These are phyloP conservation scores for Whitmania pigra DNA, from an alignment of 1,140 invertebrate species.

Conservation along the genomic window DNA sequence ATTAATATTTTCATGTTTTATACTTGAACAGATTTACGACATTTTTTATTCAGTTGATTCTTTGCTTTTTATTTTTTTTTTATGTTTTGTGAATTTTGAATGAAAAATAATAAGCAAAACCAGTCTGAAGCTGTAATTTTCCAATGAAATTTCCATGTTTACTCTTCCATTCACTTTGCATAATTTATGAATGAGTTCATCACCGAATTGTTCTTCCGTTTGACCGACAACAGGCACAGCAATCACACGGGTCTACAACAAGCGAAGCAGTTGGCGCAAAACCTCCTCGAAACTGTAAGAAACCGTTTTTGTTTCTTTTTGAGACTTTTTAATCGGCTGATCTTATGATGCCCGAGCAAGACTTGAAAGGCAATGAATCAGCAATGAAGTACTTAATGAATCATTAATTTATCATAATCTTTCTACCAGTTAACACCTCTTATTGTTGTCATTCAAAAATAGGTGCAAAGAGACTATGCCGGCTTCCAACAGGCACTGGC, in stretches of 20 bases:
- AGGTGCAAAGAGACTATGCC: slow-evolving; percentile 56
- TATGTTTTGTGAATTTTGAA: not conserved
- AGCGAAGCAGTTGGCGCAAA: slow-evolving; percentile 59
- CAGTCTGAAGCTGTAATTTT: not conserved
- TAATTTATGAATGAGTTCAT: too few relatives aligned
- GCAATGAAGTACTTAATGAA: too few relatives aligned
- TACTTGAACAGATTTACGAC: too few relatives aligned
- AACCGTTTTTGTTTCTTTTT: slow-evolving; percentile 6
- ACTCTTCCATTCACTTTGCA: not conserved
- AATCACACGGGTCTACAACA: slow-evolving; percentile 56
- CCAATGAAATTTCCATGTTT: not conserved
- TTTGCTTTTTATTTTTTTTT: not conserved
- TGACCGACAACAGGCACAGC: slow-evolving; percentile 47
- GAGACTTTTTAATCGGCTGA: too few relatives aligned
- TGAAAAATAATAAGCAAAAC: not conserved
- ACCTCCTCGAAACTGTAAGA: slow-evolving; percentile 63
- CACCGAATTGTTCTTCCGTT: not conserved
- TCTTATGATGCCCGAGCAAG: too few relatives aligned
- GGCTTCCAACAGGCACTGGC: slow-evolving; percentile 48
- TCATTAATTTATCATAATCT: slow-evolving; percentile 6
- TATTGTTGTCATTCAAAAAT: slow-evolving; percentile 25
- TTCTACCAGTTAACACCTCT: not conserved
- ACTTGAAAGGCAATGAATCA: too few relatives aligned
- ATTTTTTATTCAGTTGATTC: not conserved
- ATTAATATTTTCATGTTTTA: too few relatives aligned